Conservation (phyloP, 2,113 vertebrate genomes). For the Toxostoma redivivum region DNA sequence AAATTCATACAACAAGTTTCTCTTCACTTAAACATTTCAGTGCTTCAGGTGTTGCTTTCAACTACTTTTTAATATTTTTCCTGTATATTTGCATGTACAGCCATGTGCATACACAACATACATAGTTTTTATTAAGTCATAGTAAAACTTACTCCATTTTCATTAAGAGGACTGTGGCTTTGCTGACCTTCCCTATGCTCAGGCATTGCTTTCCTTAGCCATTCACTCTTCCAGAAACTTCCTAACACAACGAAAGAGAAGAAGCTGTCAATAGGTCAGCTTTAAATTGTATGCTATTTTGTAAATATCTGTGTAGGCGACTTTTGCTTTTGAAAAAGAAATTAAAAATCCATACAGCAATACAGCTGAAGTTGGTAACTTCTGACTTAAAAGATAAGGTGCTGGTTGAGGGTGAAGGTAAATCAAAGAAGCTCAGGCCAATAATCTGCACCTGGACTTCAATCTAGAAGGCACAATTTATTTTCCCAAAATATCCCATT, state of each 20-base stretch:
- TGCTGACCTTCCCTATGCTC: not conserved
- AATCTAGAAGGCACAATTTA: not conserved
- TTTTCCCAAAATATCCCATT: not conserved
- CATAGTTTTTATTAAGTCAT: not conserved
- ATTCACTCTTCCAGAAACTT: not conserved
- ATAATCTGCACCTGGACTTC: not conserved
- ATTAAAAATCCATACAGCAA: not conserved
- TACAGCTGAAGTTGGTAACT: not conserved
- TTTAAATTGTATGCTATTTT: not conserved
- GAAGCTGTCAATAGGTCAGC: not conserved
- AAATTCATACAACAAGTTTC: not conserved
- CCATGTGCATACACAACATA: not conserved
- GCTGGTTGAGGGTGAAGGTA: not conserved
- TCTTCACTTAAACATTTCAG: not conserved
- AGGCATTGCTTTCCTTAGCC: not conserved
- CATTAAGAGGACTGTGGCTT: not conserved
- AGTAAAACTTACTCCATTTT: not conserved
- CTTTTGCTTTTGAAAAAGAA: not conserved
- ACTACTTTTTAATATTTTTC: not conserved
- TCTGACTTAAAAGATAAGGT: not conserved
- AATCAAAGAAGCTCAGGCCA: not conserved
- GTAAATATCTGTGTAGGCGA: not conserved
- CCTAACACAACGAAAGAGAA: not conserved
- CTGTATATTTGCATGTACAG: not conserved
- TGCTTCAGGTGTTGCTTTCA: not conserved